phyloP scores from a whole-genome alignment of 2,797 vertebrate genomes.

The Anableps anableps region DNA sequence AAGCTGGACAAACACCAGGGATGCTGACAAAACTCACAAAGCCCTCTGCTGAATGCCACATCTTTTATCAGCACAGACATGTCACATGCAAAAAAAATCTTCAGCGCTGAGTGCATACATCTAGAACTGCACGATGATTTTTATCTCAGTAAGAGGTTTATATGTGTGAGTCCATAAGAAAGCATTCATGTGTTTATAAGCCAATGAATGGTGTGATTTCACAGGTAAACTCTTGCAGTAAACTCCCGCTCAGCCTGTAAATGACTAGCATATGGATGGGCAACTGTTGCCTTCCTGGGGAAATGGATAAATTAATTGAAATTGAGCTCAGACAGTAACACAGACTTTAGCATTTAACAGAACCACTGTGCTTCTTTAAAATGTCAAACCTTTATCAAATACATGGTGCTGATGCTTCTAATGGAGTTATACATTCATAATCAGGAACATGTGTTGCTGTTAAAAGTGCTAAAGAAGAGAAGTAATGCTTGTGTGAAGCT shows the following conservation, averaged over 20 bases:
- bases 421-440: constrained; percentile 49
- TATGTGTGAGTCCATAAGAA: not conserved
- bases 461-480: constrained; percentile 23
- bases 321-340: constrained; percentile 59
- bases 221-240: constrained; percentile 42
- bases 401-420: constrained; percentile 34
- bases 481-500: constrained; percentile 9
- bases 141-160: not conserved
- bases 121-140: not conserved
- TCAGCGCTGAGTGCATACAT: not conserved
- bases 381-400: constrained; percentile 52
- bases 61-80: constrained; percentile 25
- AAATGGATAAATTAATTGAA: constrained; percentile 72
- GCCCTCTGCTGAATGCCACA: constrained; percentile 24
- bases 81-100: constrained; percentile 11
- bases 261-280: constrained; percentile 65
- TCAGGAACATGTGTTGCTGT: constrained; percentile 23
- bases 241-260: constrained; percentile 50
- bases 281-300: constrained; percentile 72
- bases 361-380: constrained; percentile 18
- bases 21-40: constrained; percentile 34
- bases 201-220: constrained; percentile 21
- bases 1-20: constrained; percentile 34
- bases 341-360: constrained; percentile 62
- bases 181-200: not conserved